These are phyloP conservation scores for Drosophila varians DNA, from an alignment of 1,140 invertebrate species.

Conservation along the genomic window DNA sequence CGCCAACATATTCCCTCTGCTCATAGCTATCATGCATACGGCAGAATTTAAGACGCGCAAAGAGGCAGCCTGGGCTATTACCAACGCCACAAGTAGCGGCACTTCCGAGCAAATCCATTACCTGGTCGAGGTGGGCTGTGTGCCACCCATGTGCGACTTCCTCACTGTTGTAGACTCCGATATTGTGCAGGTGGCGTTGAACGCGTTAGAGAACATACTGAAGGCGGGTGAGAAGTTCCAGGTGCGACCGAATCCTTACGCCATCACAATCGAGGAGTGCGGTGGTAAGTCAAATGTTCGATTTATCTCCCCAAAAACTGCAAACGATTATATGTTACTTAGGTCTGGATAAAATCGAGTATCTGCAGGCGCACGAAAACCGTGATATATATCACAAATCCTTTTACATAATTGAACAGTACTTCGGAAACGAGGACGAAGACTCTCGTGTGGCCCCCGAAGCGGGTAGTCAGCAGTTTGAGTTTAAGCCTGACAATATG, in stretches of 20 bases:
- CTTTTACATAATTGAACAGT: slow-evolving; percentile 98
- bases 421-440: slow-evolving; percentile 96
- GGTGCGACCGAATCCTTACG: slow-evolving; percentile 93
- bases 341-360: slow-evolving; percentile 99
- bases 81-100: slow-evolving; percentile 98
- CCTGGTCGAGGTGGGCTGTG: slow-evolving; percentile 87
- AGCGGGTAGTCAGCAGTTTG: slow-evolving; percentile 90
- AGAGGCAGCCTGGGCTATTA: slow-evolving; percentile 99
- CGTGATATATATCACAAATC: slow-evolving; percentile 98
- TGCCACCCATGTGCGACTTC: slow-evolving; percentile 97
- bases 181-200: slow-evolving; percentile 98
- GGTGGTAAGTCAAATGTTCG: slow-evolving; percentile 89
- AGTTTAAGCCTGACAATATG: slow-evolving; percentile 88
- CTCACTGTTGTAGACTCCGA: slow-evolving; percentile 97
- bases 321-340: slow-evolving; percentile 23
- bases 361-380: slow-evolving; percentile 97
- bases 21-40: slow-evolving; percentile 95
- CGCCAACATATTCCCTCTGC: slow-evolving; percentile 95
- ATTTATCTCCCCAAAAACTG: background rate
- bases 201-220: slow-evolving; percentile 98
- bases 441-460: slow-evolving; percentile 92
- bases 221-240: slow-evolving; percentile 93
- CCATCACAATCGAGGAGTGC: slow-evolving; percentile 97
- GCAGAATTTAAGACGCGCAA: slow-evolving; percentile 98
- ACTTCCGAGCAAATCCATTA: slow-evolving; percentile 96